phyloP scores from a whole-genome alignment of 2,888 invertebrate species.

The Leptinotarsa juncta region DNA sequence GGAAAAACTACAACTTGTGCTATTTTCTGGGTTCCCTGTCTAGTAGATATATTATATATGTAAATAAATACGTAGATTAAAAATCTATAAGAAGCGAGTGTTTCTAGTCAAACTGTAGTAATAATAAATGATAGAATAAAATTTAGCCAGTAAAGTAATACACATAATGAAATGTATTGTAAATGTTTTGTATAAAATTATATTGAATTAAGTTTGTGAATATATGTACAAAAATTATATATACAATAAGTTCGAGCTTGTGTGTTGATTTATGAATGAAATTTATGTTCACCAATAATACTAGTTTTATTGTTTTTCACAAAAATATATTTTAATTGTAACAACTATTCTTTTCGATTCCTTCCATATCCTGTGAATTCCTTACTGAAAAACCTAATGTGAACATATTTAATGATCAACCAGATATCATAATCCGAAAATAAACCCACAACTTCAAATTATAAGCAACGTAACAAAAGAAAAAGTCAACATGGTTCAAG shows the following conservation, averaged over 20 bases:
- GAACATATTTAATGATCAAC: too few relatives aligned
- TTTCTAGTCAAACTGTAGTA: constrained; percentile 46
- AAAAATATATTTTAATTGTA: too few relatives aligned
- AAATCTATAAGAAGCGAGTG: constrained; percentile 47
- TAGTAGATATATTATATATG: constrained; percentile 15
- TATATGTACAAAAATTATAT: constrained; percentile 18
- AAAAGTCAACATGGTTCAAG: too few relatives aligned
- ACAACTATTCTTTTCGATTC: too few relatives aligned
- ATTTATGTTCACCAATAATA: constrained; percentile 4
- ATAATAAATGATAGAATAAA: not conserved
- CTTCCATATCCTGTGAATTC: too few relatives aligned
- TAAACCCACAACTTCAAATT: too few relatives aligned
- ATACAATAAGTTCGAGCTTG: constrained; percentile 9
- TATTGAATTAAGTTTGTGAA: constrained; percentile 9
- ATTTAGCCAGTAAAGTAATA: not conserved
- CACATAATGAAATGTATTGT: constrained; percentile 3
- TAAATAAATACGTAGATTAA: constrained; percentile 38
- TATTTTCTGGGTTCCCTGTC: constrained; percentile 16
- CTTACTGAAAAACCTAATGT: too few relatives aligned
- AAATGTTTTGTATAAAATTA: constrained; percentile 20
- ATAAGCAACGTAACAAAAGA: too few relatives aligned
- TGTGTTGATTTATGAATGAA: constrained; percentile 21
- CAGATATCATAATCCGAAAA: too few relatives aligned
- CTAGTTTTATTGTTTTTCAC: not conserved
- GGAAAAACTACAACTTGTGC: constrained; percentile 1